Evolutionary conservation across 1,140 invertebrate genomes (phyloP), one percentile per base, ranked within the genome.

Genomic region (Magallana angulata): DNA sequence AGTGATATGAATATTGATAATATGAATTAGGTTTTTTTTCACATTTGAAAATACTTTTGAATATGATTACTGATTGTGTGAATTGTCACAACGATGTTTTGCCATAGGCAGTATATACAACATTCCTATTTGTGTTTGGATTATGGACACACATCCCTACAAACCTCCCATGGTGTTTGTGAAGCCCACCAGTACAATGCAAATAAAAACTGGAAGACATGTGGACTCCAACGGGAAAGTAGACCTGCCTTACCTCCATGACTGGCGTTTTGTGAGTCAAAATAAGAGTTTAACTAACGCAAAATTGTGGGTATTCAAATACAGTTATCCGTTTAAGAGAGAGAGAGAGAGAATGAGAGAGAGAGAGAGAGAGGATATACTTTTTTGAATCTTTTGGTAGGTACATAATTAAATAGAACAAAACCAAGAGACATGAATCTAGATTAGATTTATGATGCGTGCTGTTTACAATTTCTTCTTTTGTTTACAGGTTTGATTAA

Each of bases 161-260:
- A 97, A 98, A 95, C 97, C 98, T 18, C 99, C 99, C n/a, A 97
- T 99, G 94, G 99, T 98, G 93, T 99, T 97, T 95, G 99, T 99
- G 0, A 98, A 97, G 95, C 99, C 99, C 60, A 99, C 99, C 6
- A 88, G 96, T 82, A 97, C 98, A 89, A 99, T 99, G 99, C 96
- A 97, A 84, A 98, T 99, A 88, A 99, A 98, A 96, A 96, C 95
- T 24, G 99, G 98, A 16, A 64, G 97, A 94, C 98, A 97, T 95
- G 98, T 99, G 11, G 98, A 99, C 95, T 97, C 97, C 90, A 98
- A 97, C 95, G 99, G 99, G 48, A 98, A 98, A 95, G 97, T 99
- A 87, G 99, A 99, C 95, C 95, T 99, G 87, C 99, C 99, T 6
- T 99, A 99, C 96, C 95, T 99, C 81, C 97, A 98, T 91, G 98